Evolutionary conservation across 2,113 vertebrate genomes (phyloP).

Genomic region (Chascanopsetta lugubris): DNA sequence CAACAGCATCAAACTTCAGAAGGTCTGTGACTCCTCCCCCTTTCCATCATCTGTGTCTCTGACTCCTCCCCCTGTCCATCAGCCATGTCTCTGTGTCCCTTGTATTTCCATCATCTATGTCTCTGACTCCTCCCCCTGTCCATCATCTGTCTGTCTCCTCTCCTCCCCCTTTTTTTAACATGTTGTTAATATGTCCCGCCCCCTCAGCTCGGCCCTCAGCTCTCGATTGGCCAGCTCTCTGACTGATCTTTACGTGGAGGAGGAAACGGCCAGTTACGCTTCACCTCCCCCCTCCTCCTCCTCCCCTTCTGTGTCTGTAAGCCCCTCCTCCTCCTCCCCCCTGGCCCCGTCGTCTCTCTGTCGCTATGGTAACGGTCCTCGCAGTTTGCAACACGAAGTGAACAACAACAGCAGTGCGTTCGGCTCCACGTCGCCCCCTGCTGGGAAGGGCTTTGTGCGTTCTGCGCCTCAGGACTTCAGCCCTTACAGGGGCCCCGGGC

Average conservation of each 20-base stretch:
- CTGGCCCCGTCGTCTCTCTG: slow-evolving; percentile 67
- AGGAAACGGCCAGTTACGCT: slow-evolving; percentile 74
- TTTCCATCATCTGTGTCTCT: neutral
- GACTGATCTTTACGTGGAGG: slow-evolving; percentile 88
- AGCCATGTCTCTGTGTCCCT: neutral
- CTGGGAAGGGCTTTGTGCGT: slow-evolving; percentile 70
- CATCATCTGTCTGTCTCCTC: too few species aligned
- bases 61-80: neutral
- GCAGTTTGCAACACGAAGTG: slow-evolving; percentile 81
- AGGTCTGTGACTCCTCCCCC: slow-evolving; percentile 73
- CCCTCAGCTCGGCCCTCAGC: slow-evolving; percentile 85
- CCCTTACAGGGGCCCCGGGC: slow-evolving; percentile 62
- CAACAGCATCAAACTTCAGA: slow-evolving; percentile 81
- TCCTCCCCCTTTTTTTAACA: slow-evolving; percentile 1
- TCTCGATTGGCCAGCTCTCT: slow-evolving; percentile 93
- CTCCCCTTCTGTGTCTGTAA: slow-evolving; percentile 40
- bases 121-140: neutral
- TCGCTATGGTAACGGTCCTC: slow-evolving; percentile 77
- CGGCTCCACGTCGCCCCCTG: slow-evolving; percentile 52
- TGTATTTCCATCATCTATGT: too few species aligned
- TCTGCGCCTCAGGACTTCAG: slow-evolving; percentile 70
- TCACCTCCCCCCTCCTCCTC: slow-evolving; percentile 45
- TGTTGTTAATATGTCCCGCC: slow-evolving; percentile 53
- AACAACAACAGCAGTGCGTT: slow-evolving; percentile 93
- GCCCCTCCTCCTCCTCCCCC: slow-evolving; percentile 70